Evolutionary conservation across 2,797 vertebrate genomes (phyloP).

Genomic region (Cygnus olor): DNA sequence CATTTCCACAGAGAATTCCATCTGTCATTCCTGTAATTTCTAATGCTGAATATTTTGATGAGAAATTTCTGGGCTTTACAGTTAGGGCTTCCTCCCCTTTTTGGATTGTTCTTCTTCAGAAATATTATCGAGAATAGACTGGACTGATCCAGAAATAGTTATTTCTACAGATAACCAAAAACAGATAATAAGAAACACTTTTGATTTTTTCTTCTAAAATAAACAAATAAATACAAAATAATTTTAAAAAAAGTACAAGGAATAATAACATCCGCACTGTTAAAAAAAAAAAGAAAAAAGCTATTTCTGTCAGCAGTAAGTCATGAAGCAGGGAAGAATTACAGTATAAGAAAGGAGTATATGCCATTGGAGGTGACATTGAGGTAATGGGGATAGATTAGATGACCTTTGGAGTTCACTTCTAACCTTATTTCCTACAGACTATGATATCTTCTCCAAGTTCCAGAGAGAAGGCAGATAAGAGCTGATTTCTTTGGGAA

Average conservation of each 20-base stretch:
- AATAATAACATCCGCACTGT: neutral
- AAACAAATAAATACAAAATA: too few species aligned
- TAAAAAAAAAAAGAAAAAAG: neutral
- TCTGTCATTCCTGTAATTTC: neutral
- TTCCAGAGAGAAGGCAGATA: constrained; percentile 63
- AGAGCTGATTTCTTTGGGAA: constrained; percentile 63
- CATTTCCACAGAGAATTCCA: neutral
- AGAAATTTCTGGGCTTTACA: neutral
- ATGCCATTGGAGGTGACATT: constrained; percentile 50
- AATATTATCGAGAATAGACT: neutral
- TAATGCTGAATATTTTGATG: neutral
- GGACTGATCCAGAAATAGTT: neutral
- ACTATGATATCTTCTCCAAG: constrained; percentile 67
- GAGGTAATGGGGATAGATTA: constrained; percentile 70
- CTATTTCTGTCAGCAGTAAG: neutral
- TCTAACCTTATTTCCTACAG: constrained; percentile 71
- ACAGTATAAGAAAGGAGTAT: constrained; percentile 17
- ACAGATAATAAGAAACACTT: neutral
- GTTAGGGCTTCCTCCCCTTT: neutral
- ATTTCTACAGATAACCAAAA: neutral
- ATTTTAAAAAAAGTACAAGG: neutral
- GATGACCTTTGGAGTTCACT: constrained; percentile 69
- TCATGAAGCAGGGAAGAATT: constrained; percentile 31
- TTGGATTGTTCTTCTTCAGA: neutral
- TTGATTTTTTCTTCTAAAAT: neutral